These are phyloP conservation scores for Sitodiplosis mosellana DNA, from an alignment of 1,140 invertebrate species.

Conservation along the genomic window DNA sequence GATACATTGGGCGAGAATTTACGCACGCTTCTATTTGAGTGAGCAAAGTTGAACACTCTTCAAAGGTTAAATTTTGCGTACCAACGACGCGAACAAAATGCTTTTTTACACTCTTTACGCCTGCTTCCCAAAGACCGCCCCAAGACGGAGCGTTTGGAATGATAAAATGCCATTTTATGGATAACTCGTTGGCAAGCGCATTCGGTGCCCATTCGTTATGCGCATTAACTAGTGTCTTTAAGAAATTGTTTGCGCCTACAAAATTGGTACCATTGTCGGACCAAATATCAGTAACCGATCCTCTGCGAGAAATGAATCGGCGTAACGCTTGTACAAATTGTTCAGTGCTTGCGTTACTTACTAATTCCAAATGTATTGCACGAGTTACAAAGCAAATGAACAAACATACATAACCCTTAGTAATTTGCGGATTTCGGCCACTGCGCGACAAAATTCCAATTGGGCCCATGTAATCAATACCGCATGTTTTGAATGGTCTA, in stretches of 20 bases:
- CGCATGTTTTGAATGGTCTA: conserved; percentile 11
- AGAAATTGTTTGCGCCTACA: not conserved
- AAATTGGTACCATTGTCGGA: conserved; percentile 2
- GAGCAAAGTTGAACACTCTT: conserved; percentile 13
- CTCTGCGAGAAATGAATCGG: too few relatives aligned
- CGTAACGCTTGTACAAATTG: too few relatives aligned
- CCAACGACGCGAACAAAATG: conserved; percentile 9
- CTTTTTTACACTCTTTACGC: conserved; percentile 12
- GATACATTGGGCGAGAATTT: conserved; percentile 16
- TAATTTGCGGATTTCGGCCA: conserved; percentile 2
- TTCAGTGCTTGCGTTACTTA: conserved; percentile 15
- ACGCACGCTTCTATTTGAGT: conserved; percentile 14
- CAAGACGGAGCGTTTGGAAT: conserved; percentile 13
- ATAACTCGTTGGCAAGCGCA: conserved; percentile 1
- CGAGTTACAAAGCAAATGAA: conserved; percentile 20
- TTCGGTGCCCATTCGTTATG: not conserved
- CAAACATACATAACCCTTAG: conserved; percentile 20
- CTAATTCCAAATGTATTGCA: conserved; percentile 18
- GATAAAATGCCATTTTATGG: conserved; percentile 9
- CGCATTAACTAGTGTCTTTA: not conserved
- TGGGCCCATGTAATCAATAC: conserved; percentile 19
- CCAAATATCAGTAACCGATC: too few relatives aligned
- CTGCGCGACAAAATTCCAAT: conserved; percentile 10
- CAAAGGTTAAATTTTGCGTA: conserved; percentile 10
- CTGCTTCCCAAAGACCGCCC: conserved; percentile 12